Evolutionary conservation across 2,797 vertebrate genomes (phyloP), one percentile per base, ranked within the genome.

Genomic region (Thalassophryne amazonica): DNA sequence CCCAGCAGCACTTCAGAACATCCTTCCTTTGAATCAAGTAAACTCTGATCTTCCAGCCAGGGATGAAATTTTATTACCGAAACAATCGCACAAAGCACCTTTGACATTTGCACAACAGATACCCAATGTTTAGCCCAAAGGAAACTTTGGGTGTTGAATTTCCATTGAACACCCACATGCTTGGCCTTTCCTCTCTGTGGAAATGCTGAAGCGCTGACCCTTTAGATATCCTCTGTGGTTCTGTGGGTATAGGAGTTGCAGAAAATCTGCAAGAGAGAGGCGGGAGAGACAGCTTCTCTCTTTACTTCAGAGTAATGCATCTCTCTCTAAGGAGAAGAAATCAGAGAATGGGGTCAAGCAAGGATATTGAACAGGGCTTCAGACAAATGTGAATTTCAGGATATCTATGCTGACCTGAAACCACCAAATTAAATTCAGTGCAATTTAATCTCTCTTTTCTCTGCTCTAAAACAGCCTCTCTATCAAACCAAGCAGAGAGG

Each of bases 381-480:
- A 86, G 80, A 81, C 71, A 63, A 78, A 78, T 81, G 78, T 78
- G 80, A 76, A 73, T 81, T 85, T 89, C 85, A 87, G 84, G 80
- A 86, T 83, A 86, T 89, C 82, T 56, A 58, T 65, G 80, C 84
- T 70, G 84, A 86, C 80, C 74, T 73, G 58, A 78, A 86, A 81
- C 84, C 81, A 78, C 80, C 83, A 86, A 89, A 91, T 90, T 85
- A 83, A 85, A 91, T 89, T 88, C 76, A 75, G 72, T 78, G 77
- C 68, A 86, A 88, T 69, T 75, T 78, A 84, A 84, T 86, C 84
- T 69, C 56, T 37, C 42, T 58, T 69, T 56, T 57, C 73, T 55
- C 18, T 32, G 43, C 65, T 69, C 70, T 68, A 22, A 66, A 71
- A 59, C 73, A 74, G 51, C 32, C 57, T 63, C 71, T 71, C 59